Base-by-base conservation (phyloP, 1,140 invertebrate species). In the Bilobella aurantiaca region DNA sequence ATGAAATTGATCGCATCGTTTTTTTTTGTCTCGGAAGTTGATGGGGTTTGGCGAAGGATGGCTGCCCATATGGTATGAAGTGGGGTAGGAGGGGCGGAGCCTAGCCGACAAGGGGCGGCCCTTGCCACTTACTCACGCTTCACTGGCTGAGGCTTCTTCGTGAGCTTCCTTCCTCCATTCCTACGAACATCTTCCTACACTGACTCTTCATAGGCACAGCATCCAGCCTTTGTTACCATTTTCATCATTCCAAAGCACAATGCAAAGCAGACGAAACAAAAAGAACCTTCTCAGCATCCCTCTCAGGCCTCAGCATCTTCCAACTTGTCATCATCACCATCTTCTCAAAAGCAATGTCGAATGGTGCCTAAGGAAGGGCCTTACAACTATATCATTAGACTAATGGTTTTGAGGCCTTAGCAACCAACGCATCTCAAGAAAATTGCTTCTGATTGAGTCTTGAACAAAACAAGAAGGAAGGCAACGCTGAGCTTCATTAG, bases 1-100 rank as follows among this genome's bases (percentile, higher is more conserved):
- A 53, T 53, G 49, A 53, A 53, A 53, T 53, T 53, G 49, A 53
- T 53, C 49, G 49, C 34, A 8, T 42, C 34, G 8, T 42, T 53
- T 53, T 53, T 23, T 53, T 23, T 53, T 42, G 37, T 23, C 49
- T 23, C 8, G 49, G 49, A 53, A 53, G 49, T 53, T 53, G 14
- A 53, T 53, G 49, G 49, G 49, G 49, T 53, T 53, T 53, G 3
- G 49, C 49, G 23, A 53, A 23, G 49, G 8, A 53, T 53, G 49
- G 49, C 49, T 53, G 49, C 49, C 49, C 49, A 53, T 53, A 53
- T 53, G 49, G 14, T 53, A 12, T 23, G 37, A n/a, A 3, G 3
- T 16, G 49, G 49, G 5, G 5, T 3, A 23, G 25, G 49, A 23
- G 25, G 34, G 49, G 49, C 49, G 49, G 49, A 53, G 49, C 25